phyloP scores from a whole-genome alignment of 2,888 invertebrate genomes.

The Boloria selene region DNA sequence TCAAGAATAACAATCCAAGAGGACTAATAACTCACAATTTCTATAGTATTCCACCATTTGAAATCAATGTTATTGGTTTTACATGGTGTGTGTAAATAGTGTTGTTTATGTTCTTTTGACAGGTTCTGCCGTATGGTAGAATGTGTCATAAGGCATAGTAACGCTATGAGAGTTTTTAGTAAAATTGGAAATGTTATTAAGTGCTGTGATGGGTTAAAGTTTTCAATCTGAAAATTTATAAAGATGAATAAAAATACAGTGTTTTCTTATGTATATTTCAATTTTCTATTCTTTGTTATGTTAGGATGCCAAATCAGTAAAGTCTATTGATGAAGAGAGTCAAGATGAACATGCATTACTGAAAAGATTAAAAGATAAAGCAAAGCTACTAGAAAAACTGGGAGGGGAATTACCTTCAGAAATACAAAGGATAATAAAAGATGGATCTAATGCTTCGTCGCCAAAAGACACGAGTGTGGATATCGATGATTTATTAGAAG shows the following conservation, averaged over 20 bases:
- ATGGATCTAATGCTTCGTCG: conserved; percentile 56
- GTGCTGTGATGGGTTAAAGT: conserved; percentile 76
- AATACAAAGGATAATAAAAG: conserved; percentile 70
- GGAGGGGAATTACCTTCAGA: conserved; percentile 80
- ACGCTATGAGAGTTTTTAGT: conserved; percentile 44
- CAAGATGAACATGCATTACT: conserved; percentile 67
- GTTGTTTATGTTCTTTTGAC: conserved; percentile 40
- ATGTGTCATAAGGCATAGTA: conserved; percentile 35
- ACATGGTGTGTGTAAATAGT: conserved; percentile 36
- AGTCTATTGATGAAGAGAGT: conserved; percentile 57
- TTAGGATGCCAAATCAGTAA: conserved; percentile 35
- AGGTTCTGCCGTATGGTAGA: conserved; percentile 45
- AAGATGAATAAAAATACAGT: background rate
- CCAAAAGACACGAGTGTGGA: conserved; percentile 49
- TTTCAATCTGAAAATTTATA: conserved; percentile 73
- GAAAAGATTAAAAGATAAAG: conserved; percentile 74
- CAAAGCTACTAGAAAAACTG: conserved; percentile 76
- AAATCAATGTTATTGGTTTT: conserved; percentile 41
- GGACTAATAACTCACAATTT: conserved; percentile 20
- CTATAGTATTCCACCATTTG: conserved; percentile 40
- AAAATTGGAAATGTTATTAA: conserved; percentile 52
- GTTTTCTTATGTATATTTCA: background rate
- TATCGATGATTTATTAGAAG: conserved; percentile 69
- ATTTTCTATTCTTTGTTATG: background rate
- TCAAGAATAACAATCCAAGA: conserved; percentile 51